Percentiles rank a stretch among this genome's conserved stretches.
phyloP scores from a whole-genome alignment of 2,797 vertebrate genomes.

The Rallus crepitans region DNA sequence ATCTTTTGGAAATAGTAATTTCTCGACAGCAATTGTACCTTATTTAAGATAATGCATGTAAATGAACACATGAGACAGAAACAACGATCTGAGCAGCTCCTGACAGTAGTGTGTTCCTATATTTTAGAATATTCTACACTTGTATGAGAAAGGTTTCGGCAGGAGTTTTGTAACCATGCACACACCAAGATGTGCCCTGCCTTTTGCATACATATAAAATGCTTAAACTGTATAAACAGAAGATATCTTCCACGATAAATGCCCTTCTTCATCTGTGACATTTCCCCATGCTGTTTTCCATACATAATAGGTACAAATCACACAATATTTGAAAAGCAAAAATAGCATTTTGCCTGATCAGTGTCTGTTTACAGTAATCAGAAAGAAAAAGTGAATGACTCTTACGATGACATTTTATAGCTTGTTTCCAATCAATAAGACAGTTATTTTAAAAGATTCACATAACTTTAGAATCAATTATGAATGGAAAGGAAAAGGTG shows the following conservation, averaged over 20 bases:
- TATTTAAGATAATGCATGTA: neutral
- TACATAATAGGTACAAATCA: neutral
- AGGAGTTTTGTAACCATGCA: neutral
- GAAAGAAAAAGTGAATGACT: constrained; percentile 25
- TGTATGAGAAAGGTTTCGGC: neutral
- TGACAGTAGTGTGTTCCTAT: neutral
- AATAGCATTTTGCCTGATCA: constrained; percentile 63
- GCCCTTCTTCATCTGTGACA: neutral
- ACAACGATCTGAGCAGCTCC: neutral
- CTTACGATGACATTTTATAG: constrained; percentile 53
- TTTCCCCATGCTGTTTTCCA: neutral
- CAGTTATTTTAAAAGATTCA: constrained; percentile 78
- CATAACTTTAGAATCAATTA: constrained; percentile 76
- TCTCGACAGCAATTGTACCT: neutral
- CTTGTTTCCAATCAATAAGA: constrained; percentile 75
- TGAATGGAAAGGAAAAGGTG: constrained; percentile 64
- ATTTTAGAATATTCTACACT: neutral
- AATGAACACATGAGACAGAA: neutral
- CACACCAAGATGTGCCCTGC: neutral
- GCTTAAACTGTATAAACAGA: neutral
- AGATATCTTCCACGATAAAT: neutral
- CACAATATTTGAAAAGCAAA: neutral
- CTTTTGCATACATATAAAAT: neutral
- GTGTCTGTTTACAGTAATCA: constrained; percentile 65
- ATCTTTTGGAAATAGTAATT: neutral